phyloP scores from a whole-genome alignment of 2,113 vertebrate species.

The Centropus bengalensis region DNA sequence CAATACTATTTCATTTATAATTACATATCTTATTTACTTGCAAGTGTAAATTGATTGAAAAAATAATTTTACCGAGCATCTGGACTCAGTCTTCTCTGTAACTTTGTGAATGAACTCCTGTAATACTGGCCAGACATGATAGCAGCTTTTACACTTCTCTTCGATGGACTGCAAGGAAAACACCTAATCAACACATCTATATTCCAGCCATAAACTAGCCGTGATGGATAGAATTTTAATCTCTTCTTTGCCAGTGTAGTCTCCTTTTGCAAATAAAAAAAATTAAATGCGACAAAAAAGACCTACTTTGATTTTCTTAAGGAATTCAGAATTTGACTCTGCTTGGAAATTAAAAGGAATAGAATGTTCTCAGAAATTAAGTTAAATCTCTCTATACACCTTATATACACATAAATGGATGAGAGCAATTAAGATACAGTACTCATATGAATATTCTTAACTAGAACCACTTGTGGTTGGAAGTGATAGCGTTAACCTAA shows the following conservation, averaged over 20 bases:
- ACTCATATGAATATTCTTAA: background rate
- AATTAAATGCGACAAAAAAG: background rate
- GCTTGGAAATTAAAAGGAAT: background rate
- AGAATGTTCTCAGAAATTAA: background rate
- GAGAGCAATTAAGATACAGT: background rate
- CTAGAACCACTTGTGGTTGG: background rate
- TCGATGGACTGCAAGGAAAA: background rate
- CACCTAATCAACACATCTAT: background rate
- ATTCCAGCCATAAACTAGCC: background rate
- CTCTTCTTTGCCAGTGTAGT: background rate
- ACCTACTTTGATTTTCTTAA: background rate
- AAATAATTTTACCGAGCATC: background rate
- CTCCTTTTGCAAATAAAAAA: background rate
- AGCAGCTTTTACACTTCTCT: background rate
- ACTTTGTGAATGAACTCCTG: background rate
- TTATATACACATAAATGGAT: background rate
- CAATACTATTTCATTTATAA: background rate
- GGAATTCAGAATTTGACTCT: background rate
- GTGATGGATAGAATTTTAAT: slow-evolving; percentile 29
- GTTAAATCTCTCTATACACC: background rate
- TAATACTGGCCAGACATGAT: background rate
- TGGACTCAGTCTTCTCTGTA: background rate
- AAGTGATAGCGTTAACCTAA: background rate
- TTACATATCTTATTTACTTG: background rate
- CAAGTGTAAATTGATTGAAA: background rate